Conservation (phyloP, 2,888 invertebrate species). For the Opisthograptis luteolata region DNA sequence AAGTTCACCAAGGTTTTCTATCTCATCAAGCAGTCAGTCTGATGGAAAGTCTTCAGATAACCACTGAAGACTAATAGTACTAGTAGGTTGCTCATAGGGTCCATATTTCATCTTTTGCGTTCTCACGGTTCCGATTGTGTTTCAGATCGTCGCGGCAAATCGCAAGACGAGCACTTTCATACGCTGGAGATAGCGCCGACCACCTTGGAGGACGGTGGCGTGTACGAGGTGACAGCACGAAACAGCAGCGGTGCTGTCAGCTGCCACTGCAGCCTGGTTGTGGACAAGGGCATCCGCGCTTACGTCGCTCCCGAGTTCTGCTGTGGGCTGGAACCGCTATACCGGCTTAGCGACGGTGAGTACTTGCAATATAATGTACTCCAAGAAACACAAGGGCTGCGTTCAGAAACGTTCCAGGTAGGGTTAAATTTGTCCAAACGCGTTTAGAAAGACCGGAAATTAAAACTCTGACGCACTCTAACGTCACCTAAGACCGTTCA, state of each 20-base stretch:
- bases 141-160: constrained; percentile 84
- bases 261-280: constrained; percentile 89
- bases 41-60: no score
- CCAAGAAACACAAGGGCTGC: no score
- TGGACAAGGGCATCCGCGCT: constrained; percentile 92
- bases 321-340: constrained; percentile 87
- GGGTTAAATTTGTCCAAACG: no score
- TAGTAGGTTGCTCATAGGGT: no score
- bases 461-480: no score
- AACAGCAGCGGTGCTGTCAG: constrained; percentile 93
- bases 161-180: constrained; percentile 91
- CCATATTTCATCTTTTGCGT: no score
- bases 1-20: not conserved
- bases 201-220: constrained; percentile 90
- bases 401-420: no score
- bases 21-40: not conserved
- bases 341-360: constrained; percentile 85
- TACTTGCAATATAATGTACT: not conserved
- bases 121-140: no score
- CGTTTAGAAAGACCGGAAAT: no score
- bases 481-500: no score
- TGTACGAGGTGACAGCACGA: constrained; percentile 90
- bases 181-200: constrained; percentile 94
- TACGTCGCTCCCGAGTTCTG: constrained; percentile 92
- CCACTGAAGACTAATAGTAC: no score